Evolutionary conservation across 2,113 vertebrate species (phyloP).

Genomic region (Pelusios castaneus): DNA sequence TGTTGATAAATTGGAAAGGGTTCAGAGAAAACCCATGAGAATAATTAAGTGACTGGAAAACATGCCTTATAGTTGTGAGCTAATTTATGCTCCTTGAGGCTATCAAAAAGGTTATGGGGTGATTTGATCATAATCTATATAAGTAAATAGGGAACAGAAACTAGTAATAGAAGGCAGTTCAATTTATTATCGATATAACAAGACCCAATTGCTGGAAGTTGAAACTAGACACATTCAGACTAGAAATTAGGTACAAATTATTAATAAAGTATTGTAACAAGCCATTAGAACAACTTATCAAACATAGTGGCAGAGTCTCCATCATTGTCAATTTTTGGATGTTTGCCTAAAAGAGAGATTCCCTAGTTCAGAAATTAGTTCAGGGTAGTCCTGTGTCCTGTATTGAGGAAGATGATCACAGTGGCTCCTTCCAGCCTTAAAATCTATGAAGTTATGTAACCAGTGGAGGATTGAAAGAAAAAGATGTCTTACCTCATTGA

Average conservation of each 20-base stretch:
- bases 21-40: neutral
- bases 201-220: neutral
- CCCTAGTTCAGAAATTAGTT: neutral
- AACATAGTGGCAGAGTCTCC: neutral
- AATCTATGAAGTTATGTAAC: neutral
- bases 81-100: neutral
- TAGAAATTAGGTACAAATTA: neutral
- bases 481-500: neutral
- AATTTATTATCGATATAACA: neutral
- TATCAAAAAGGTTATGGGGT: neutral
- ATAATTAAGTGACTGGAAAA: neutral
- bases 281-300: neutral
- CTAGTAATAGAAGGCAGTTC: neutral
- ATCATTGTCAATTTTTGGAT: neutral
- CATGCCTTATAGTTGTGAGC: neutral
- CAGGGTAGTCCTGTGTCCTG: neutral
- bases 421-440: neutral
- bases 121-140: neutral
- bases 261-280: rapidly evolving
- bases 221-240: neutral
- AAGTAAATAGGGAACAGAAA: neutral
- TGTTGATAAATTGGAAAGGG: neutral
- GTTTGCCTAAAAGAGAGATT: neutral
- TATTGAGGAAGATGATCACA: neutral
- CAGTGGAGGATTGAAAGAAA: neutral